These are phyloP conservation scores for Leuciscus waleckii DNA, from an alignment of 2,797 vertebrate species.

Conservation along the genomic window DNA sequence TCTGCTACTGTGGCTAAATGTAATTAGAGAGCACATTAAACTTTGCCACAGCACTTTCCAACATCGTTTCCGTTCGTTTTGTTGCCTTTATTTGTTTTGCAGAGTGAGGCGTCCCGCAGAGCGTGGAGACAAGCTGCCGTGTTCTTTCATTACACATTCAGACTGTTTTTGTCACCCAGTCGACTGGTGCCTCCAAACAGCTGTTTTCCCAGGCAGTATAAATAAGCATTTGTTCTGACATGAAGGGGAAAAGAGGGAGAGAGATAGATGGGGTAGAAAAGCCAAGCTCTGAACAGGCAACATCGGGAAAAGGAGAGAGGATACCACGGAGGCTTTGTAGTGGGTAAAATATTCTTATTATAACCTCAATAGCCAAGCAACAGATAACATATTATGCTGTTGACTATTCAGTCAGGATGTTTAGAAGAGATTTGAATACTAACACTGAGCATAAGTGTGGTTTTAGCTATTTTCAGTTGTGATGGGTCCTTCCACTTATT, in stretches of 20 bases:
- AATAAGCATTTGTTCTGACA: conserved; percentile 71
- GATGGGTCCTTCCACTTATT: conserved; percentile 25
- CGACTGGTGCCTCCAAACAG: conserved; percentile 72
- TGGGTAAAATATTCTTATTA: conserved; percentile 57
- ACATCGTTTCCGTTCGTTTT: conserved; percentile 66
- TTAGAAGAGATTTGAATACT: conserved; percentile 51
- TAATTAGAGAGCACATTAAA: conserved; percentile 64
- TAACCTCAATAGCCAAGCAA: conserved; percentile 55
- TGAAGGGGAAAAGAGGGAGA: conserved; percentile 56
- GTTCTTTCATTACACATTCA: conserved; percentile 76
- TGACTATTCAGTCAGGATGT: conserved; percentile 55
- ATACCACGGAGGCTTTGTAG: conserved; percentile 50
- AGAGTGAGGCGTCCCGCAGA: conserved; percentile 67
- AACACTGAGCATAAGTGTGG: conserved; percentile 40
- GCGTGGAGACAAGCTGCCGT: conserved; percentile 68
- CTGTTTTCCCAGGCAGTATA: conserved; percentile 76
- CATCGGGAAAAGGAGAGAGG: conserved; percentile 44
- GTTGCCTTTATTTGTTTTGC: conserved; percentile 72
- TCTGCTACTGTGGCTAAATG: conserved; percentile 55
- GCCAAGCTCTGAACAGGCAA: conserved; percentile 49
- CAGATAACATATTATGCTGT: conserved; percentile 56
- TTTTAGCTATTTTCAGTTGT: conserved; percentile 51
- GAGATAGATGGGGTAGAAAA: conserved; percentile 38
- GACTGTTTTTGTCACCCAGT: conserved; percentile 67
- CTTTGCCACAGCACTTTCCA: conserved; percentile 56